Evolutionary conservation across 2,113 vertebrate genomes (phyloP), one percentile per base, ranked within the genome.

Genomic region (Turdus rufiventris): DNA sequence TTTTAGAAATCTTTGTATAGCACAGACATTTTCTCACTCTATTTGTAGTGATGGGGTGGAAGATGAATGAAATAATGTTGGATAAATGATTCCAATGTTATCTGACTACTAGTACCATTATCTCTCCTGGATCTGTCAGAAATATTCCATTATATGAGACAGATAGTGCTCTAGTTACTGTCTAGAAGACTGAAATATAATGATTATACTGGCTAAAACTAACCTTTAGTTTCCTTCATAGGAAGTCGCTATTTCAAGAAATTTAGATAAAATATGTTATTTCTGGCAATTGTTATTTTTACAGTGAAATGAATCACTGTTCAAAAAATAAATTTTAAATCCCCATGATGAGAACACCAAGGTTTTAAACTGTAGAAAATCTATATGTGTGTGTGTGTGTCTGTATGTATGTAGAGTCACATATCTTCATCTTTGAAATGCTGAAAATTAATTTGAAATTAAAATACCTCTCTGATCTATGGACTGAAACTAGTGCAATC

Each of bases 61-160:
- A 96, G 73, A 97, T 96, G 94, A 97, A 97, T 96, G 97, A 97
- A 98, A 97, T 97, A 94, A 97, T 94, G 89, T 95, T 96, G 94
- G 88, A 88, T 95, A 96, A 97, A 97, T 97, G 89, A 98, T 94
- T 96, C 92, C 87, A 53, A 96, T 73, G 48, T 91, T 95, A 96
- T 97, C 95, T 97, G 97, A 97, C 95, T 98, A 93, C 97, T 86
- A 85, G 94, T 95, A 96, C 91, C 88, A 93, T 96, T 95, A 94
- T 96, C 75, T 92, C 68, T 96, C 66, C 91, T 93, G 78, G 51
- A 93, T 57, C 90, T 91, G 91, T 94, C 85, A 95, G 90, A 97
- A 94, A 95, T 96, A 91, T 71, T 94, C 94, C 88, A 93, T 94
- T 82, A 60, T 70, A 18, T 58, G 92, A 97, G 96, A 97, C 91